Conservation (phyloP, 2,113 vertebrate species). For the Sminthopsis crassicaudata region DNA sequence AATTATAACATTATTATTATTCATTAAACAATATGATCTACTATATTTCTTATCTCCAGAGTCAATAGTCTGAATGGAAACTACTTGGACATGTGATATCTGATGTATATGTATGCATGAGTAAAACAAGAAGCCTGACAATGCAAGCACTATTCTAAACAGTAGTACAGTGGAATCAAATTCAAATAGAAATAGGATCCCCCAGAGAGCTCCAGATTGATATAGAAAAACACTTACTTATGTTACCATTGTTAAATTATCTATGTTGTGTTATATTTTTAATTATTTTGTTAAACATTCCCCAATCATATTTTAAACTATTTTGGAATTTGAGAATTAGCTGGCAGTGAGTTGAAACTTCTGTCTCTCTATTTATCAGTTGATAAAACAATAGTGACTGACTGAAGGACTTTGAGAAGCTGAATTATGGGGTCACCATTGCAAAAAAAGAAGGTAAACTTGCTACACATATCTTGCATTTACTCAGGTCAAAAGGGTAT, state of each 20-base stretch:
- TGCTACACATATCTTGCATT: no score
- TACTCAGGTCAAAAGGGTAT: no score
- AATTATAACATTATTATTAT: no score
- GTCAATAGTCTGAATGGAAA: background rate
- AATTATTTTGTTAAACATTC: background rate
- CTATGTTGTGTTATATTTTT: background rate
- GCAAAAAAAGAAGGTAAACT: no score
- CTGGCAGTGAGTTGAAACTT: no score
- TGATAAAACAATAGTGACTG: no score
- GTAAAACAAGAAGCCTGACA: background rate
- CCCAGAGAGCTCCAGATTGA: background rate
- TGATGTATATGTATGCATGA: background rate
- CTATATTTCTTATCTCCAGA: background rate
- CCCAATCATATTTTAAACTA: background rate
- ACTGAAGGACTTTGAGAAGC: no score
- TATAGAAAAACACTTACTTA: no score
- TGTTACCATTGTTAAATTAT: background rate
- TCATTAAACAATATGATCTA: no score
- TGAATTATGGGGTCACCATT: no score
- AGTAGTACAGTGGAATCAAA: background rate
- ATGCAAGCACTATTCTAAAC: background rate
- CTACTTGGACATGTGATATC: background rate
- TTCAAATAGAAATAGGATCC: background rate
- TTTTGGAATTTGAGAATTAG: background rate
- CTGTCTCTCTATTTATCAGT: no score